These are phyloP conservation scores for Micropoecilia bifurca DNA, from an alignment of 2,797 vertebrate species.

Conservation along the genomic window DNA sequence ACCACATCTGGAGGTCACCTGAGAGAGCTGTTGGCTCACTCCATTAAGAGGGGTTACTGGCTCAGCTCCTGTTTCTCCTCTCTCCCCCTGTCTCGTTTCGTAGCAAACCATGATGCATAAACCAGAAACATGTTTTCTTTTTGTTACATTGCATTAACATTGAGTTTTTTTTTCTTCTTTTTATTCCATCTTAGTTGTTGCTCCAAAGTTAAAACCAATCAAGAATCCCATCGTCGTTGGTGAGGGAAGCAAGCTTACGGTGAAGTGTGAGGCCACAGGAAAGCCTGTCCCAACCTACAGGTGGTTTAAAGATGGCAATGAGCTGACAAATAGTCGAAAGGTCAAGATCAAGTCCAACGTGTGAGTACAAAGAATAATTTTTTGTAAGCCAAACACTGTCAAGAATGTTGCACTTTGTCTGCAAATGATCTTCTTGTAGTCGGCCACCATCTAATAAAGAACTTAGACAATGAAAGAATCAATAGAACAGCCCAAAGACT, in stretches of 20 bases:
- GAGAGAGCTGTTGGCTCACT: constrained; percentile 63
- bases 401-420: neutral
- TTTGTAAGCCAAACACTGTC: constrained; percentile 18
- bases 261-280: constrained; percentile 94
- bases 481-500: neutral
- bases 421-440: neutral
- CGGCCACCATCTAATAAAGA: neutral
- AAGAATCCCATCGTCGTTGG: constrained; percentile 86
- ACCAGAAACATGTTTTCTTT: constrained; percentile 28
- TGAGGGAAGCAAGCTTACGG: constrained; percentile 87
- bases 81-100: constrained; percentile 33
- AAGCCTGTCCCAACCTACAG: constrained; percentile 89
- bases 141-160: constrained; percentile 29
- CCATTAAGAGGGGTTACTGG: constrained; percentile 43
- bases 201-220: constrained; percentile 93
- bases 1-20: constrained; percentile 78
- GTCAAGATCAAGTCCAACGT: constrained; percentile 87
- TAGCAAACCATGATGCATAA: constrained; percentile 32
- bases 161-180: constrained; percentile 5
- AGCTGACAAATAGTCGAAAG: constrained; percentile 91
- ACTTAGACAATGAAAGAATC: neutral
- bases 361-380: constrained; percentile 81
- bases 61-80: constrained; percentile 15
- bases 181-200: constrained; percentile 77
- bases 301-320: constrained; percentile 96